A percentile compares a stretch with the other conserved stretches of the same genome.
These are phyloP conservation scores for Coilia nasus DNA, from an alignment of 2,797 vertebrate species.

Conservation along the genomic window DNA sequence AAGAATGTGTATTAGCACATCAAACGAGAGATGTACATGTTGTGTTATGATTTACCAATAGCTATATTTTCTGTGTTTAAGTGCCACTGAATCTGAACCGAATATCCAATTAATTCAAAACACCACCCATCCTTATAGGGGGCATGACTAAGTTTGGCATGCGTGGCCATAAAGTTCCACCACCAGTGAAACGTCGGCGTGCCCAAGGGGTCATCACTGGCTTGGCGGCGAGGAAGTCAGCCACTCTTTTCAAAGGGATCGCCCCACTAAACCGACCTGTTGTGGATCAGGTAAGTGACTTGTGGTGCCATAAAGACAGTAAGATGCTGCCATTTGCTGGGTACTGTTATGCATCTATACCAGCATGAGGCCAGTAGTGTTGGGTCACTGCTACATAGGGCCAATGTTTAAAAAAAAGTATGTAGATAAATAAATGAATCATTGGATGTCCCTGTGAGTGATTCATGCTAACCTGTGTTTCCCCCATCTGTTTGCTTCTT, in stretches of 20 bases:
- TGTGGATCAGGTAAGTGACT: slow-evolving; percentile 35
- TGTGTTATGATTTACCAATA: no score
- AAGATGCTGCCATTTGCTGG: background rate
- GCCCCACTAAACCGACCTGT: slow-evolving; percentile 80
- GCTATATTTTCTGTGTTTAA: no score
- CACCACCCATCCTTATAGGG: background rate
- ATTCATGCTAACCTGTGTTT: background rate
- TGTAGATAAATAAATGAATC: no score
- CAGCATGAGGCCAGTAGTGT: no score
- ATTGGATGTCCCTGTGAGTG: no score
- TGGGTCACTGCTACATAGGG: no score
- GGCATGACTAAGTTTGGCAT: background rate
- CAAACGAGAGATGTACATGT: no score
- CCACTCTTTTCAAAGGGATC: slow-evolving; percentile 77
- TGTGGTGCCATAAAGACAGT: background rate
- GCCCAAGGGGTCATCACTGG: slow-evolving; percentile 88
- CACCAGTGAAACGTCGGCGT: slow-evolving; percentile 72
- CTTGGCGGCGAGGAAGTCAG: slow-evolving; percentile 84
- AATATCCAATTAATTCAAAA: no score
- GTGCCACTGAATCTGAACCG: no score
- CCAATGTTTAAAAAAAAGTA: no score
- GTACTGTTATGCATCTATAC: no score
- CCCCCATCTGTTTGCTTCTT: background rate
- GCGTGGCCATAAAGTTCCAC: slow-evolving; percentile 64
- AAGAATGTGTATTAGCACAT: no score